These are phyloP conservation scores for Marmota monax DNA, from an alignment of 2,113 vertebrate species.

Conservation along the genomic window DNA sequence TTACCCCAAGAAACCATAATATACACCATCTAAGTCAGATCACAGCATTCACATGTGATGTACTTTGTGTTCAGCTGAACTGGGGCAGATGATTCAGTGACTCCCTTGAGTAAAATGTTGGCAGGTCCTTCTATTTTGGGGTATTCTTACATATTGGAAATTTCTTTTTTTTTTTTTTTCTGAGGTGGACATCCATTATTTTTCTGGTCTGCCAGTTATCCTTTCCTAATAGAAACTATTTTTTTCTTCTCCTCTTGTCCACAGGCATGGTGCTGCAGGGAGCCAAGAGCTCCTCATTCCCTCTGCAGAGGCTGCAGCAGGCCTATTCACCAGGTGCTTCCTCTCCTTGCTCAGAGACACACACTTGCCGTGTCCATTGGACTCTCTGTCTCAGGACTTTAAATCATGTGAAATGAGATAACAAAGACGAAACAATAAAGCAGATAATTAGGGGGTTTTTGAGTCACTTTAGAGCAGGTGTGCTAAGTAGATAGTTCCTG, in stretches of 20 bases:
- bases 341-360: neutral
- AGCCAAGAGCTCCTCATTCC: neutral
- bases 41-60: no score
- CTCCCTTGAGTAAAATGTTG: neutral
- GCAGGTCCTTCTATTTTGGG: neutral
- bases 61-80: neutral
- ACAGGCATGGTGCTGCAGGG: neutral
- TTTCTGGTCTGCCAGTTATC: neutral
- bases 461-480: neutral
- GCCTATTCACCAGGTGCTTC: neutral
- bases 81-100: neutral
- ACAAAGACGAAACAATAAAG: neutral
- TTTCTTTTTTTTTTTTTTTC: neutral
- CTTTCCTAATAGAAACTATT: neutral
- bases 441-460: neutral
- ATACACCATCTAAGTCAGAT: neutral
- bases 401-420: neutral
- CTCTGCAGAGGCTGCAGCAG: neutral
- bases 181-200: neutral
- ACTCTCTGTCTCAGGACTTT: neutral
- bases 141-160: neutral
- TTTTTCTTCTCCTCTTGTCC: neutral
- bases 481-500: neutral
- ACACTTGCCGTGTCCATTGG: rapidly evolving
- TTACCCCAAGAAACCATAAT: neutral